A percentile compares a stretch with the other conserved stretches of the same genome.
Evolutionary conservation across 2,888 invertebrate genomes (phyloP).

Genomic region (Caenorhabditis macrosperma): DNA sequence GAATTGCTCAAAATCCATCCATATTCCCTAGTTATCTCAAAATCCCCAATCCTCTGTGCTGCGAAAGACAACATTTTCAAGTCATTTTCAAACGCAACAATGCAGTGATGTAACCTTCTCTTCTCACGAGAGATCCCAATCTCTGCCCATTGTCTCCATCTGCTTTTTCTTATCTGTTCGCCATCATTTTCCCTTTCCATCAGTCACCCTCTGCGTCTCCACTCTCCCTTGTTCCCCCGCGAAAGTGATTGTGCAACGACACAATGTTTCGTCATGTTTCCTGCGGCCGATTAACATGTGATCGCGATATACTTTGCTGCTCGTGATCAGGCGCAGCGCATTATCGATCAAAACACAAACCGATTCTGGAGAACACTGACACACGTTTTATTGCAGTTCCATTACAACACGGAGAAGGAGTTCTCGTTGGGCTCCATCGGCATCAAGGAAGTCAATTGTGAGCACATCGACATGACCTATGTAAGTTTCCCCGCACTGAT

Average conservation of each 20-base stretch:
- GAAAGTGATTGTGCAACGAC: constrained; percentile 17
- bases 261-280: constrained; percentile 16
- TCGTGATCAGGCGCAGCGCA: neutral
- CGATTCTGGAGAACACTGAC: neutral
- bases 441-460: constrained; percentile 96
- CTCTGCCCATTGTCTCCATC: neutral
- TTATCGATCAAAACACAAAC: neutral
- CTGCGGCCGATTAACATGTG: neutral
- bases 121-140: no score
- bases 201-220: no score
- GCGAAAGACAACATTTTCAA: no score
- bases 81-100: no score
- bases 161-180: neutral
- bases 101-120: no score
- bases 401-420: constrained; percentile 93
- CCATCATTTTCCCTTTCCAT: neutral
- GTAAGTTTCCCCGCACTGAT: constrained; percentile 82
- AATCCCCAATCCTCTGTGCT: no score
- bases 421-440: constrained; percentile 97
- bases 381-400: constrained; percentile 84
- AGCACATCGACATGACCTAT: constrained; percentile 97
- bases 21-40: no score
- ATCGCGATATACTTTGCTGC: neutral
- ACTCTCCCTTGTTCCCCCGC: neutral
- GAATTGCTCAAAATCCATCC: no score